Percentiles rank a stretch among this genome's conserved stretches.
phyloP scores from a whole-genome alignment of 2,797 vertebrate species.

The Sebastes aleutianus region DNA sequence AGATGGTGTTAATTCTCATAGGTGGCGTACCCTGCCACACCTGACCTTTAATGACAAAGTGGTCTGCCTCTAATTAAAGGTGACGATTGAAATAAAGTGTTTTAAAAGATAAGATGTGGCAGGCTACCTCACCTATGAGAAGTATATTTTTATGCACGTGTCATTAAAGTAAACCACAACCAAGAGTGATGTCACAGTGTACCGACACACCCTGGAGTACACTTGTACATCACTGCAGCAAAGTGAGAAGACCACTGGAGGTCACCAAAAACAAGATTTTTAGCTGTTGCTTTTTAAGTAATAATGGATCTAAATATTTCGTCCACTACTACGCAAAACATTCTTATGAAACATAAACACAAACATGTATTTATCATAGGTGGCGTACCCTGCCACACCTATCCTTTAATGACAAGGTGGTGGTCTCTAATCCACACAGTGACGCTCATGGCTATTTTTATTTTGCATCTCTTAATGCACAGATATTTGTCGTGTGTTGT shows the following conservation, averaged over 20 bases:
- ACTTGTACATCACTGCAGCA: background rate
- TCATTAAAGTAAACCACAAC: background rate
- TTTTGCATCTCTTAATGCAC: background rate
- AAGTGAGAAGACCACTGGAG: background rate
- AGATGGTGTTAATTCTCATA: background rate
- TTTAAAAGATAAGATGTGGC: no score
- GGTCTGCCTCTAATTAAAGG: background rate
- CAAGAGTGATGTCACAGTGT: background rate
- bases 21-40: background rate
- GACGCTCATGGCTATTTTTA: background rate
- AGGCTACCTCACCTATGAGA: background rate
- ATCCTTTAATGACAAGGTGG: background rate
- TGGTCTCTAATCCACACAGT: background rate
- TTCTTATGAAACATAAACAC: background rate
- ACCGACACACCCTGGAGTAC: background rate
- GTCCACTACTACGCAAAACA: rapidly evolving
- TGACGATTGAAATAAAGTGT: no score
- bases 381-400: background rate
- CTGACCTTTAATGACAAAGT: background rate
- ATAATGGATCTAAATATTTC: rapidly evolving
- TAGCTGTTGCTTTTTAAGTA: no score
- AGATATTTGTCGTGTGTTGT: background rate
- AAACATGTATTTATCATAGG: background rate
- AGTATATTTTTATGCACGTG: background rate
- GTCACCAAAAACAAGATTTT: background rate